These are phyloP conservation scores for Thalpophila matura DNA, from an alignment of 2,888 invertebrate genomes.

Conservation along the genomic window DNA sequence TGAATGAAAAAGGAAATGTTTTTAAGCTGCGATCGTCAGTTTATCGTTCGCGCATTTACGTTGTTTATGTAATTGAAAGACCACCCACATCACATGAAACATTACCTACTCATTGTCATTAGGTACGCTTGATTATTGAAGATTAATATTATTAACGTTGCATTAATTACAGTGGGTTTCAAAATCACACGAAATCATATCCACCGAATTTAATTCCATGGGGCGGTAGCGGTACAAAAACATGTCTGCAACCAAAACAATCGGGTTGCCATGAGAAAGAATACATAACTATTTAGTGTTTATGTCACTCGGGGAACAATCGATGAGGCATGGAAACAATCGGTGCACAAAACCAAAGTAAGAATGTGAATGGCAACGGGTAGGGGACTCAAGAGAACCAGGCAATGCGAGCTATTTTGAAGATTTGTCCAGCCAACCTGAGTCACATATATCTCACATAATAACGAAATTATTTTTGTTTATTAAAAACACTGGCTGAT, in stretches of 20 bases:
- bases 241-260: constrained; percentile 50
- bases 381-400: constrained; percentile 22
- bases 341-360: constrained; percentile 58
- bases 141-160: constrained; percentile 17
- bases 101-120: constrained; percentile 13
- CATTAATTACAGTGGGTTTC: not conserved
- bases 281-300: constrained; percentile 56
- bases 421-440: no score
- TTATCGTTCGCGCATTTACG: constrained; percentile 13
- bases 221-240: constrained; percentile 38
- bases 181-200: not conserved
- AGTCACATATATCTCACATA: no score
- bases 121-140: constrained; percentile 29
- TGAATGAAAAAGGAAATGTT: constrained; percentile 34
- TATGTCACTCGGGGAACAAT: constrained; percentile 60
- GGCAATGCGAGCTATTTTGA: no score
- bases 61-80: constrained; percentile 9
- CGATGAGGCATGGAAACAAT: constrained; percentile 63
- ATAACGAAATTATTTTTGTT: no score
- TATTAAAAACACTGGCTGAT: no score
- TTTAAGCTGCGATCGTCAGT: constrained; percentile 14
- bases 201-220: constrained; percentile 31
- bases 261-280: constrained; percentile 61
- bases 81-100: constrained; percentile 5
- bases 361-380: constrained; percentile 48